A percentile compares a stretch with the other conserved stretches of the same genome.
Conservation (phyloP, 2,113 vertebrate species). For the Tychaedon coryphoeus region DNA sequence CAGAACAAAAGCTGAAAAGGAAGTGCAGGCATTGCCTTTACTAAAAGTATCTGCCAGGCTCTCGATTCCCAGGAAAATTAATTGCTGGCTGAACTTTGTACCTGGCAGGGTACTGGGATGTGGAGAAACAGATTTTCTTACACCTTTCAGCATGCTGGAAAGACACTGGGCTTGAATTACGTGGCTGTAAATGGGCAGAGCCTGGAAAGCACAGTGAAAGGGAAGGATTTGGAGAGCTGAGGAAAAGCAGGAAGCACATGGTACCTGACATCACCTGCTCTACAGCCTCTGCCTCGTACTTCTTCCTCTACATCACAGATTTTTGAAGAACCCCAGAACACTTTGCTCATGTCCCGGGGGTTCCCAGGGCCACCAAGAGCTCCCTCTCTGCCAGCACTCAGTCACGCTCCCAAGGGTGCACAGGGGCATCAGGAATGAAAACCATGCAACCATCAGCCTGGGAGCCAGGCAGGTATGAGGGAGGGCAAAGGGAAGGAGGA, state of each 20-base stretch:
- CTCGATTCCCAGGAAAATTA: not conserved
- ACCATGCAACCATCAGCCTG: not conserved
- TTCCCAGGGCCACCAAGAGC: not conserved
- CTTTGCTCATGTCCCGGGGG: not conserved
- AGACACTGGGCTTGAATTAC: not conserved
- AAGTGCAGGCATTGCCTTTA: not conserved
- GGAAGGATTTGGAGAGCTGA: not conserved
- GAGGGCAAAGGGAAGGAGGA: too few species aligned
- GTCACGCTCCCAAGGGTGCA: not conserved
- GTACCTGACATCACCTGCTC: not conserved
- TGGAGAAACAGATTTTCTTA: not conserved
- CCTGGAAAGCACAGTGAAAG: not conserved
- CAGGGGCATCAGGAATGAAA: not conserved
- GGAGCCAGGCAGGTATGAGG: too few species aligned
- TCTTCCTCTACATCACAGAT: not conserved
- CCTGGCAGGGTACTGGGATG: not conserved
- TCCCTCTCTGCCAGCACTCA: not conserved
- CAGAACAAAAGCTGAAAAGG: not conserved
- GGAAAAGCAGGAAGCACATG: accelerated
- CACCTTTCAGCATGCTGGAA: too few species aligned
- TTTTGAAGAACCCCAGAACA: not conserved
- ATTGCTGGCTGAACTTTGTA: not conserved
- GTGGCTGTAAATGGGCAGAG: accelerated
- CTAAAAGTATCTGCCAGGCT: not conserved
- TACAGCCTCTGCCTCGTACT: accelerated